phyloP scores from a whole-genome alignment of 1,140 invertebrate genomes.

The Leptinotarsa defecta region DNA sequence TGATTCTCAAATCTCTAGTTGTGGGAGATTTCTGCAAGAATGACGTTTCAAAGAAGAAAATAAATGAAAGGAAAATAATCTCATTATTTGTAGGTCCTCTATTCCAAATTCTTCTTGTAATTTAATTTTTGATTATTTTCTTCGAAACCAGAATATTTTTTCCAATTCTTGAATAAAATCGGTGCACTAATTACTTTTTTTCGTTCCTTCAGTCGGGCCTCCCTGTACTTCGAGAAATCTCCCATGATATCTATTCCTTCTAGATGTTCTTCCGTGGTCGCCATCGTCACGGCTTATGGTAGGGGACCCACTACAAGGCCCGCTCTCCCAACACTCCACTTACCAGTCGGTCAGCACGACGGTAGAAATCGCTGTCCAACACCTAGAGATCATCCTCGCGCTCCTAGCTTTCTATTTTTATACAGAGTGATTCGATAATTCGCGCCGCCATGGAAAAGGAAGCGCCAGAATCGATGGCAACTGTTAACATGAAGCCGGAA shows the following conservation, averaged over 20 bases:
- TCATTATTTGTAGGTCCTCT: no score
- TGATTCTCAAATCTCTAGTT: no score
- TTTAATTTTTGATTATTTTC: no score
- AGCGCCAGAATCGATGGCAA: slow-evolving; percentile 12
- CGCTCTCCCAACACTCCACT: slow-evolving; percentile 14
- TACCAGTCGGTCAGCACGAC: slow-evolving; percentile 39
- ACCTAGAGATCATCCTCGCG: slow-evolving; percentile 17
- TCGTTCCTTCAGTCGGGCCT: not conserved
- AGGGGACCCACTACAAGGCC: slow-evolving; percentile 37
- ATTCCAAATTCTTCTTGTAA: no score
- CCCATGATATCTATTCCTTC: not conserved
- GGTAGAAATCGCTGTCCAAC: slow-evolving; percentile 19
- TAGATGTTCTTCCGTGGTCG: slow-evolving; percentile 10
- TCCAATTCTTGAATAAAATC: no score
- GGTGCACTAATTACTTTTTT: no score
- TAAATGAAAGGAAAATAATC: no score
- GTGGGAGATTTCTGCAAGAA: no score
- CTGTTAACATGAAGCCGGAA: slow-evolving; percentile 22
- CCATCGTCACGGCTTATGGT: slow-evolving; percentile 17
- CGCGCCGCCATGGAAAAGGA: slow-evolving; percentile 19
- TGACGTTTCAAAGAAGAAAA: no score
- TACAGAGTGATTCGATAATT: slow-evolving; percentile 2
- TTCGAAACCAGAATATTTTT: no score
- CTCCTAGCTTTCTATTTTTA: not conserved
- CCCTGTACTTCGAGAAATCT: slow-evolving; percentile 8